Conservation (phyloP, 1,140 invertebrate genomes). For the Scaptomyza graminum region DNA sequence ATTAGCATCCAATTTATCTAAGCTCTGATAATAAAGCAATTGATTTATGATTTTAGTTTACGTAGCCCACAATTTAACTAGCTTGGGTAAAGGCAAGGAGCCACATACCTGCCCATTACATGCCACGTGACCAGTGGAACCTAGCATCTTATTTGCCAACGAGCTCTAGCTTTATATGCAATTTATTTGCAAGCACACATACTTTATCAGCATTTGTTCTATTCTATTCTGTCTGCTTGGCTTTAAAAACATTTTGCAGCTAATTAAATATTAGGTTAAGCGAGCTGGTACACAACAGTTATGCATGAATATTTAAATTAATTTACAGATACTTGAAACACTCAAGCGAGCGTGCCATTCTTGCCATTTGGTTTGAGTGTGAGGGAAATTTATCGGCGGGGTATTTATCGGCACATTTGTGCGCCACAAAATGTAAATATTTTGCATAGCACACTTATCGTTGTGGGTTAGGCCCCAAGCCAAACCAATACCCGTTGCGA, state of each 20-base stretch:
- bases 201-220: too few species aligned
- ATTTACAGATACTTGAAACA: conserved; percentile 11
- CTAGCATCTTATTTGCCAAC: neutral
- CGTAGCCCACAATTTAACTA: conserved; percentile 23
- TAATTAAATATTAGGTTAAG: neutral
- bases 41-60: conserved; percentile 25
- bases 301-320: neutral
- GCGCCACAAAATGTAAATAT: conserved; percentile 37
- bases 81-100: neutral
- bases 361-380: too few species aligned
- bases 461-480: conserved; percentile 18
- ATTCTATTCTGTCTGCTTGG: neutral
- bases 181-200: neutral
- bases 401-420: conserved; percentile 6
- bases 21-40: conserved; percentile 23
- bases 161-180: neutral
- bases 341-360: neutral
- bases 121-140: neutral
- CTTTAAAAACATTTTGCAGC: neutral
- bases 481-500: conserved; percentile 27
- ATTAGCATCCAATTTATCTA: neutral
- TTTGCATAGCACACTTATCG: conserved; percentile 20
- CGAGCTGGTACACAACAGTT: too few species aligned
- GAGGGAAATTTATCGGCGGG: too few species aligned
- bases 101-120: conserved; percentile 1